Conservation (phyloP, 2,888 invertebrate species). For the Drosophila melanosoma region DNA sequence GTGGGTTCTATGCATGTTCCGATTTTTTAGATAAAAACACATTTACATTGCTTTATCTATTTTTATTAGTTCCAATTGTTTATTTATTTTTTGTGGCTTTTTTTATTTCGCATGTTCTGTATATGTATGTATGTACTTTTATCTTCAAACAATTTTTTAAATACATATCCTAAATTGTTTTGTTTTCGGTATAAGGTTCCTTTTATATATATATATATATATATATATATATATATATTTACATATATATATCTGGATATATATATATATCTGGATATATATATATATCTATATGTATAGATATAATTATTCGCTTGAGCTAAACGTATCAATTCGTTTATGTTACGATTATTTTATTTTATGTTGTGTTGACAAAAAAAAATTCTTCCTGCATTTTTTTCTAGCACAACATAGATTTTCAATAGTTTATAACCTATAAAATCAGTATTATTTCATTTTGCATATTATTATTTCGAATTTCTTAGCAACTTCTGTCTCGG, state of each 20-base stretch:
- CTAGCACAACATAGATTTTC: conserved; percentile 39
- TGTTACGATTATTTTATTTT: conserved; percentile 5
- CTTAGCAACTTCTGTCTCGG: conserved; percentile 39
- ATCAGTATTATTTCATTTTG: conserved; percentile 27
- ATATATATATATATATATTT: conserved; percentile 1
- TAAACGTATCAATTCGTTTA: conserved; percentile 20
- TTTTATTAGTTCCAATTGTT: conserved; percentile 44
- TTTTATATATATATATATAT: conserved; percentile 5
- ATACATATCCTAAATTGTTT: conserved; percentile 29
- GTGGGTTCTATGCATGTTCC: background rate
- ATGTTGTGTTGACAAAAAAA: conserved; percentile 28
- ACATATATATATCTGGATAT: too few relatives aligned
- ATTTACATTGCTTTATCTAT: conserved; percentile 21
- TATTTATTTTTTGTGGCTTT: conserved; percentile 25
- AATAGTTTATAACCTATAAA: conserved; percentile 62
- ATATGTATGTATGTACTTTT: conserved; percentile 21
- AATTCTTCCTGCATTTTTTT: conserved; percentile 23
- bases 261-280: background rate
- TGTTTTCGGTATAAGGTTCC: conserved; percentile 13
- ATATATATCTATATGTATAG: background rate
- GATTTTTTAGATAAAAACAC: conserved; percentile 14
- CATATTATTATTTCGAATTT: conserved; percentile 33
- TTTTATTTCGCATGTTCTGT: conserved; percentile 25
- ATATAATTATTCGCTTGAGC: conserved; percentile 27
- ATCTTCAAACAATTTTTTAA: conserved; percentile 27